A percentile compares a stretch with the other conserved stretches of the same genome.
Evolutionary conservation across 1,140 invertebrate species (phyloP).

Genomic region (Ceratina japonica): DNA sequence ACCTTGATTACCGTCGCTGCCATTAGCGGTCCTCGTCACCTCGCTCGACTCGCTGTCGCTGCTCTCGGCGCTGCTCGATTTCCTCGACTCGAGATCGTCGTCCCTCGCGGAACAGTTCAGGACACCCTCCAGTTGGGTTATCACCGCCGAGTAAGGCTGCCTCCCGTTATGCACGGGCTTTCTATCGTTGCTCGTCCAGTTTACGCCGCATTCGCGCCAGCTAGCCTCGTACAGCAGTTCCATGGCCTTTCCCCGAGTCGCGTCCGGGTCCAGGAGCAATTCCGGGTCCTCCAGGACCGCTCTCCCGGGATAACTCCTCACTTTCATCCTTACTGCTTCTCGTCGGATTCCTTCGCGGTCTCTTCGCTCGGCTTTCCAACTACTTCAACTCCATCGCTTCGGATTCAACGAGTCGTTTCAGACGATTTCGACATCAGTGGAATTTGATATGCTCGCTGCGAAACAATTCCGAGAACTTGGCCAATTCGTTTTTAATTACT

Average conservation of each 20-base stretch:
- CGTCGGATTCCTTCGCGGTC: neutral
- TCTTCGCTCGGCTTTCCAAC: no score
- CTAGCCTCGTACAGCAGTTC: conserved; percentile 90
- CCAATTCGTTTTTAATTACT: no score
- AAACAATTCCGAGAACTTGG: no score
- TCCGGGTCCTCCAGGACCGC: conserved; percentile 82
- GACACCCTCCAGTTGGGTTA: conserved; percentile 74
- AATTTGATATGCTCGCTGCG: no score
- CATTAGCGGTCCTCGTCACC: conserved; percentile 69
- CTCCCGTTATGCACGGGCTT: conserved; percentile 52
- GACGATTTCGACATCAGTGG: no score
- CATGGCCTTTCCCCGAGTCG: conserved; percentile 82
- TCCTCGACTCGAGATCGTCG: conserved; percentile 62
- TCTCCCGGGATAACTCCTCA: conserved; percentile 89
- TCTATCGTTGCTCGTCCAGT: conserved; percentile 66
- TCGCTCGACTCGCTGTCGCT: conserved; percentile 76
- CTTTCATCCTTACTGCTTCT: conserved; percentile 83
- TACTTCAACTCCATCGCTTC: no score
- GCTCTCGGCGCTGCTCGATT: conserved; percentile 76
- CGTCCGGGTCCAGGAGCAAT: conserved; percentile 83
- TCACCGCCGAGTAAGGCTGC: conserved; percentile 65
- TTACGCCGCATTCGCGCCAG: conserved; percentile 83
- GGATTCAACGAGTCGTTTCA: no score
- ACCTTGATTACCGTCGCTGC: conserved; percentile 70
- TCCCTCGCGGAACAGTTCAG: conserved; percentile 58